A percentile compares a stretch with the other conserved stretches of the same genome.
phyloP scores from a whole-genome alignment of 2,797 vertebrate genomes.

The Pempheris klunzingeri region DNA sequence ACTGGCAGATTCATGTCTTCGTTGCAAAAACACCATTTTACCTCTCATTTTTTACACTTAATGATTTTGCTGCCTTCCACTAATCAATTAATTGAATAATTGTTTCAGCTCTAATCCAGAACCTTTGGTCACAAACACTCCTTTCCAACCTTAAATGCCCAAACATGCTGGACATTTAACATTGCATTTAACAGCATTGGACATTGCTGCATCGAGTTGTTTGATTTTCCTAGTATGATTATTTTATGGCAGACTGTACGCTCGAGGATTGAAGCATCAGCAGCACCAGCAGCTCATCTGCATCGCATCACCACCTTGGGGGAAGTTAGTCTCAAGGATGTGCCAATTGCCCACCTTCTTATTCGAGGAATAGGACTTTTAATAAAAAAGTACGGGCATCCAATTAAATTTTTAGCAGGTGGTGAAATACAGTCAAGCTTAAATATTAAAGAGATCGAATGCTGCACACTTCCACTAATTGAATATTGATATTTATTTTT shows the following conservation, averaged over 20 bases:
- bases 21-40: conserved; percentile 24
- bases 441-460: conserved; percentile 66
- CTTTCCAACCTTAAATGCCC: conserved; percentile 26
- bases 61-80: conserved; percentile 27
- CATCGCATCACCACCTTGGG: conserved; percentile 56
- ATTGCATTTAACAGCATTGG: too few relatives aligned
- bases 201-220: conserved; percentile 54
- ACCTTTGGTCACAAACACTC: conserved; percentile 2
- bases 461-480: conserved; percentile 34
- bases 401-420: conserved; percentile 61
- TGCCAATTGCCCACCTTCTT: conserved; percentile 49
- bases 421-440: conserved; percentile 32
- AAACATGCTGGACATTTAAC: conserved; percentile 16
- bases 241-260: conserved; percentile 48
- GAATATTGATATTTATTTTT: conserved; percentile 60
- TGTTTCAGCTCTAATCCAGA: conserved; percentile 48
- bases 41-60: conserved; percentile 25
- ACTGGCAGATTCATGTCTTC: conserved; percentile 3
- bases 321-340: conserved; percentile 46
- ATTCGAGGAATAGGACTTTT: conserved; percentile 43
- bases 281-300: conserved; percentile 38
- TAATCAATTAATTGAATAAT: conserved; percentile 50
- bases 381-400: conserved; percentile 26
- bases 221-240: conserved; percentile 62
- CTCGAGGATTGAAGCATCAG: conserved; percentile 48